Evolutionary conservation across 2,113 vertebrate species (phyloP).

Genomic region (Malurus cyaneus): DNA sequence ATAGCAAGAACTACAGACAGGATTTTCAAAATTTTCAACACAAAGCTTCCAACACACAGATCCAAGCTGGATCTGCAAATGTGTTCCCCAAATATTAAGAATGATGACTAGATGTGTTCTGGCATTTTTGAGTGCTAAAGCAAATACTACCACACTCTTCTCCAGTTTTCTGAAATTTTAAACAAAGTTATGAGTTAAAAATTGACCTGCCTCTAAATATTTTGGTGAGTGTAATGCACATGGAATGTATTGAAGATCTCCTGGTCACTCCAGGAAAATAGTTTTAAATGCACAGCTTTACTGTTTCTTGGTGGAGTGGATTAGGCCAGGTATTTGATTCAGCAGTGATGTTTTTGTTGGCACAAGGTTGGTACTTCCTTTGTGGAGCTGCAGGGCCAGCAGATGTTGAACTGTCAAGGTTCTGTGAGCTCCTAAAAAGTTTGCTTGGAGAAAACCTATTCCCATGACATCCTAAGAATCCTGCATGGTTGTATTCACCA

Average conservation of each 20-base stretch:
- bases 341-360: constrained; percentile 18
- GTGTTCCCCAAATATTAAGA: background rate
- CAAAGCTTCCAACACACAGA: background rate
- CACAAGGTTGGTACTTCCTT: background rate
- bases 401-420: constrained; percentile 29
- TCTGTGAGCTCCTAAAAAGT: background rate
- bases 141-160: background rate
- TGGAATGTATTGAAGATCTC: background rate
- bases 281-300: background rate
- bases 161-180: background rate
- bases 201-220: background rate
- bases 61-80: background rate
- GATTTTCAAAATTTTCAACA: background rate
- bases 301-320: background rate
- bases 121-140: background rate
- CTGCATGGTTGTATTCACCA: background rate
- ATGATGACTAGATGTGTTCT: background rate
- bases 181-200: background rate
- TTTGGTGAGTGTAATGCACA: background rate
- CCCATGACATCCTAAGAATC: background rate
- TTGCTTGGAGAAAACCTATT: background rate
- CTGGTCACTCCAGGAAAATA: background rate
- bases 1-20: background rate
- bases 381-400: background rate
- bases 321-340: background rate